These are phyloP conservation scores for Cavia aperea DNA, from an alignment of 2,113 vertebrate genomes.

Conservation along the genomic window DNA sequence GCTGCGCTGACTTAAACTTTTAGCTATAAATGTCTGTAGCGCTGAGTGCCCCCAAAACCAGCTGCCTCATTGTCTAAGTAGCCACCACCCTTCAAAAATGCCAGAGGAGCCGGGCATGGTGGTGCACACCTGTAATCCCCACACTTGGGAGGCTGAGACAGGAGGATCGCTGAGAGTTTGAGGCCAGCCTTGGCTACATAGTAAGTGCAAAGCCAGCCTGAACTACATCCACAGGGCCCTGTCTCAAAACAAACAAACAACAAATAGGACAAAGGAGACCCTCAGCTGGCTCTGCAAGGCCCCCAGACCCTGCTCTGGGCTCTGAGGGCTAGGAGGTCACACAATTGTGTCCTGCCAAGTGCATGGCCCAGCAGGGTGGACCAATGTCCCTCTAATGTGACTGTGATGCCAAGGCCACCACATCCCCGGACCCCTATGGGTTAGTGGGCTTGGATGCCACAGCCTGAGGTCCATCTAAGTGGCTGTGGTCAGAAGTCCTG, in stretches of 20 bases:
- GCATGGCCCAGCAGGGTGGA: neutral
- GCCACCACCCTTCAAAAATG: neutral
- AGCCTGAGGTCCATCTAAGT: neutral
- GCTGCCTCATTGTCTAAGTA: neutral
- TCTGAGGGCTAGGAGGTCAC: neutral
- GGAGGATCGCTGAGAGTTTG: neutral
- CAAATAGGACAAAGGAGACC: neutral
- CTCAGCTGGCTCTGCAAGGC: neutral
- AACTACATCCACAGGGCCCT: neutral
- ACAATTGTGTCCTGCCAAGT: neutral
- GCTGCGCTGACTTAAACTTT: neutral
- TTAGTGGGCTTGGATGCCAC: neutral
- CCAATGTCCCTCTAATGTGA: neutral
- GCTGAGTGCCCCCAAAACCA: neutral
- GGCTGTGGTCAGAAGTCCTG: neutral
- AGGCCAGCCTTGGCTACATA: neutral
- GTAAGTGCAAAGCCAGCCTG: no score
- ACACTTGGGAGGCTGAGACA: neutral
- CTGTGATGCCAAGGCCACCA: neutral
- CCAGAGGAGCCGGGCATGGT: neutral
- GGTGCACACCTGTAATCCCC: no score
- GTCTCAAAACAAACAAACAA: neutral
- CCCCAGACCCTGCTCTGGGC: neutral
- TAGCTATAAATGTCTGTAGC: no score
- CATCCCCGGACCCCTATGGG: neutral